Percentiles rank a stretch among this genome's conserved stretches.
These are phyloP conservation scores for Propithecus coquereli DNA, from an alignment of 2,113 vertebrate species.

Conservation along the genomic window DNA sequence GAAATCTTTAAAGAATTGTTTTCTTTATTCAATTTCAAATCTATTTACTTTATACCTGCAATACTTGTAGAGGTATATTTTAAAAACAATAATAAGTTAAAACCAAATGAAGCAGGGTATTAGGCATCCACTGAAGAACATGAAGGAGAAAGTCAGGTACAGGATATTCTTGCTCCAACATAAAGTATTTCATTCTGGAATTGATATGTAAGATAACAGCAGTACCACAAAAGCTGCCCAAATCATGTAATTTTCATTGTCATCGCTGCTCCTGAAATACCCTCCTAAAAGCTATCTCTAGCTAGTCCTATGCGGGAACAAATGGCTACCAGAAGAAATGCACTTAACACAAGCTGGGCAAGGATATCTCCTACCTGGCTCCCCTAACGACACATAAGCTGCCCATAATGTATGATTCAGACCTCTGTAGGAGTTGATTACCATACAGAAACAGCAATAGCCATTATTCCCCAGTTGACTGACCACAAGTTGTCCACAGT, in stretches of 20 bases:
- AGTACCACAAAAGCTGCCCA: neutral
- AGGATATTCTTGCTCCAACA: neutral
- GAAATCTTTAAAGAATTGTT: neutral
- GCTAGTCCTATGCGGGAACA: neutral
- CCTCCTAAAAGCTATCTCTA: neutral
- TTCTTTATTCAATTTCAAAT: constrained; percentile 33
- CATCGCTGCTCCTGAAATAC: neutral
- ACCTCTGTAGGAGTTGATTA: neutral
- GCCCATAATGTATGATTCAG: neutral
- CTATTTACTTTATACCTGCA: neutral
- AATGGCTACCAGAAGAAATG: neutral
- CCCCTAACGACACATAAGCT: neutral
- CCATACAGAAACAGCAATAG: neutral
- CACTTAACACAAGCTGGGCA: neutral
- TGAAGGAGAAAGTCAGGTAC: neutral
- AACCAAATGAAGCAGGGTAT: neutral
- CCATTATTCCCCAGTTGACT: neutral
- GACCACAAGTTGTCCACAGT: neutral
- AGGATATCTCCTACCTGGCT: neutral
- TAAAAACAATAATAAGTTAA: neutral
- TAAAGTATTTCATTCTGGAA: neutral
- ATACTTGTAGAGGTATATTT: neutral
- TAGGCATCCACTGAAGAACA: neutral
- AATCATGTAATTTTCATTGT: neutral
- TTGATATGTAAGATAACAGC: neutral